Percentiles rank a stretch among this genome's conserved stretches.
Conservation (phyloP, 2,888 invertebrate genomes). For the Corbicula japonica region DNA sequence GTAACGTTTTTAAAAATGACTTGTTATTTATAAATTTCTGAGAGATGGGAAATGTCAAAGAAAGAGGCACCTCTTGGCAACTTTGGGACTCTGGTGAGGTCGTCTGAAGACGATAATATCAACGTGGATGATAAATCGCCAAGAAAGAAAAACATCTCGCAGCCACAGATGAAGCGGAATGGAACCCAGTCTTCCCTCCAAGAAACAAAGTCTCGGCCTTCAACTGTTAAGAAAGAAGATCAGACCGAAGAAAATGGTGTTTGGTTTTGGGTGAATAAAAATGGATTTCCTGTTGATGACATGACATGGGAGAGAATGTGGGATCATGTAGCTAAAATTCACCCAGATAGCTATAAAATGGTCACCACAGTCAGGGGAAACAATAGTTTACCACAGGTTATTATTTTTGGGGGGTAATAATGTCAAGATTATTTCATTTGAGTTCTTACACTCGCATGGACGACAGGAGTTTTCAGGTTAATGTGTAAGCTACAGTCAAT, state of each 20-base stretch:
- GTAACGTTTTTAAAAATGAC: too few relatives aligned
- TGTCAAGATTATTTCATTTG: too few relatives aligned
- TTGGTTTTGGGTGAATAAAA: slow-evolving; percentile 85
- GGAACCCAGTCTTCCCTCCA: slow-evolving; percentile 49
- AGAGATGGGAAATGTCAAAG: too few relatives aligned
- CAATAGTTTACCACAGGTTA: slow-evolving; percentile 76
- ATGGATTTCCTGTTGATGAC: slow-evolving; percentile 85
- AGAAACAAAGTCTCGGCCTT: slow-evolving; percentile 51
- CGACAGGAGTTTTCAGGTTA: too few relatives aligned
- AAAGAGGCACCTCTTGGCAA: slow-evolving; percentile 6
- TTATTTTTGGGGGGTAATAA: too few relatives aligned
- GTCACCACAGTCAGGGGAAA: slow-evolving; percentile 73
- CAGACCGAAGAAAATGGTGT: slow-evolving; percentile 83
- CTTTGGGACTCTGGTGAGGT: slow-evolving; percentile 20
- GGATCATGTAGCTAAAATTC: slow-evolving; percentile 83
- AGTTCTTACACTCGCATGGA: too few relatives aligned
- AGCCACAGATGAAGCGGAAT: slow-evolving; percentile 60
- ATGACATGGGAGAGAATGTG: slow-evolving; percentile 86
- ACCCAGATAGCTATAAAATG: slow-evolving; percentile 81
- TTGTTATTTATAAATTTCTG: too few relatives aligned
- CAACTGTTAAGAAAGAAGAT: slow-evolving; percentile 73
- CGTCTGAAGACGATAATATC: background rate
- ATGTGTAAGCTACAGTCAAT: too few relatives aligned
- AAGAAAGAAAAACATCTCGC: background rate
- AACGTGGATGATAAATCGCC: background rate